Percentiles rank a stretch among this genome's conserved stretches.
These are phyloP conservation scores for Chionomys nivalis DNA, from an alignment of 2,113 vertebrate species.

Conservation along the genomic window DNA sequence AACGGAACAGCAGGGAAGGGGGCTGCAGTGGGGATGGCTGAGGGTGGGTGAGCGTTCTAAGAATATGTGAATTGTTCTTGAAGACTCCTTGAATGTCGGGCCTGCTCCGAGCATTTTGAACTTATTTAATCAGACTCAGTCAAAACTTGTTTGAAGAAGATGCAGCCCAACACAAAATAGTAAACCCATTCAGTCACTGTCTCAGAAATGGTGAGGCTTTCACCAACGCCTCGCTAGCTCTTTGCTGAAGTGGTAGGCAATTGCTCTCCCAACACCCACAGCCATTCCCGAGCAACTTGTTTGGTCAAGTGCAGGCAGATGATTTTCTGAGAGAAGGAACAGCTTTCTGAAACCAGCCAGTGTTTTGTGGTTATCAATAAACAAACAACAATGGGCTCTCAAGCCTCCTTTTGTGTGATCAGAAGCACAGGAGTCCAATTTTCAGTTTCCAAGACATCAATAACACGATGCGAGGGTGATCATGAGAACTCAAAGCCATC, in stretches of 20 bases:
- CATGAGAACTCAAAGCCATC: neutral
- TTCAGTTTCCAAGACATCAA: neutral
- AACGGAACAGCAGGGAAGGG: fast-evolving
- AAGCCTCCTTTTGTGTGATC: neutral
- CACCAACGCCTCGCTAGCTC: neutral
- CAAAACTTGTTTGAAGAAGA: neutral
- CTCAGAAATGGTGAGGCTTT: neutral
- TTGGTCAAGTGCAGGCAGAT: neutral
- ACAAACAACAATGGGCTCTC: neutral
- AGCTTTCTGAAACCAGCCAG: neutral
- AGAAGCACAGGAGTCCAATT: neutral
- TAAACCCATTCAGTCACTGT: neutral
- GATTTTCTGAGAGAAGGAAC: neutral
- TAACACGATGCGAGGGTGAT: fast-evolving
- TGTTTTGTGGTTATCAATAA: neutral
- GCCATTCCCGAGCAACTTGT: fast-evolving
- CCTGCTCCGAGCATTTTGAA: neutral
- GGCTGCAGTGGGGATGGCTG: neutral
- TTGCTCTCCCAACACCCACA: too few relatives aligned
- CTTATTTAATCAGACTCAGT: neutral
- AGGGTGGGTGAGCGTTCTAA: neutral
- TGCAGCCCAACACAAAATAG: neutral
- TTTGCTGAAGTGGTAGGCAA: neutral
- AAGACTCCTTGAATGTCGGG: too few relatives aligned
- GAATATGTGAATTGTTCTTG: neutral